Evolutionary conservation across 1,140 invertebrate genomes (phyloP).

Genomic region (Globodera rostochiensis): DNA sequence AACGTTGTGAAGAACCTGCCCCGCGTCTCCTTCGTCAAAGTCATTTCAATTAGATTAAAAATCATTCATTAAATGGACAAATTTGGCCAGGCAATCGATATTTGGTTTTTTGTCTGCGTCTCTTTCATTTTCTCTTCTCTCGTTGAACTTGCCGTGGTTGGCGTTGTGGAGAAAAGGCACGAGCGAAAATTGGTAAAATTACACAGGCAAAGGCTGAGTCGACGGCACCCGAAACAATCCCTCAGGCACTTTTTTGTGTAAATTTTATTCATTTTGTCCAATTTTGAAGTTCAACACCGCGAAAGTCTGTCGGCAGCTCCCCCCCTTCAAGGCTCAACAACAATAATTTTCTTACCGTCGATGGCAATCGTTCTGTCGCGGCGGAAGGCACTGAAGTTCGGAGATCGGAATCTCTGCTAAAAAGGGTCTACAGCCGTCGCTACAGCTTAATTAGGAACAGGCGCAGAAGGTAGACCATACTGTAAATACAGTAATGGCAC

Average conservation of each 20-base stretch:
- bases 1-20: slow-evolving; percentile 62
- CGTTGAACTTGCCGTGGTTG: slow-evolving; percentile 67
- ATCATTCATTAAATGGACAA: background rate
- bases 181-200: slow-evolving; percentile 21
- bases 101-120: slow-evolving; percentile 67
- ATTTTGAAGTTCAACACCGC: background rate
- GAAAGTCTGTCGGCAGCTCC: background rate
- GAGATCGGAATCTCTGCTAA: background rate
- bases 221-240: background rate
- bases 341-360: background rate
- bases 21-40: slow-evolving; percentile 58
- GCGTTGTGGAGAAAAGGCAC: slow-evolving; percentile 57
- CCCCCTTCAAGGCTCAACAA: background rate
- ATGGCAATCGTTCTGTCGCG: background rate
- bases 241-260: background rate
- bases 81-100: slow-evolving; percentile 57
- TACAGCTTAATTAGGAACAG: slow-evolving; percentile 3
- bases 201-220: slow-evolving; percentile 8
- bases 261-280: background rate
- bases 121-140: slow-evolving; percentile 68
- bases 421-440: slow-evolving; percentile 14
- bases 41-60: slow-evolving; percentile 17
- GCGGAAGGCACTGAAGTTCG: background rate
- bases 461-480: slow-evolving; percentile 27
- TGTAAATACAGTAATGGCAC: slow-evolving; percentile 14